A percentile compares a stretch with the other conserved stretches of the same genome.
Conservation (phyloP, 2,888 invertebrate species). For the Linnaemya vulpina region DNA sequence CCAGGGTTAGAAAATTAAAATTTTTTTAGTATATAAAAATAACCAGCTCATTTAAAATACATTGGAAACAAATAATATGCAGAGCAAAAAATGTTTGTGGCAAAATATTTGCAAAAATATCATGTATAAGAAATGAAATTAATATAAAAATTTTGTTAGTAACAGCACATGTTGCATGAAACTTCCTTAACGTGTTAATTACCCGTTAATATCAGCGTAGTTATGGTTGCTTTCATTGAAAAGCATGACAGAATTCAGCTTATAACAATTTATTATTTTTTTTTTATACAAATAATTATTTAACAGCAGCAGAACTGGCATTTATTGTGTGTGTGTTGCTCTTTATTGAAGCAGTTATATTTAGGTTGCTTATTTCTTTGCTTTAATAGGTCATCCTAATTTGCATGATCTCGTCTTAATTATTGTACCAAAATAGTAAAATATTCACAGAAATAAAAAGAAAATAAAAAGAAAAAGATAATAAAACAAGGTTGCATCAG, state of each 20-base stretch:
- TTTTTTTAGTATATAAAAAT: too few relatives aligned
- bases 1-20: too few relatives aligned
- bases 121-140: too few relatives aligned
- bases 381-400: conserved; percentile 1
- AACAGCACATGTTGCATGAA: too few relatives aligned
- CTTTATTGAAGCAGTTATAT: not conserved
- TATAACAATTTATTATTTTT: conserved; percentile 21
- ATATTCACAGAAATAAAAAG: not conserved
- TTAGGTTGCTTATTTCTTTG: conserved; percentile 26
- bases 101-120: too few relatives aligned
- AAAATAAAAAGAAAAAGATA: conserved; percentile 10
- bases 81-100: too few relatives aligned
- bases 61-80: too few relatives aligned
- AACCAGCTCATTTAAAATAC: too few relatives aligned
- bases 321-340: not conserved
- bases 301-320: not conserved
- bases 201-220: too few relatives aligned
- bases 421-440: conserved; percentile 7
- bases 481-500: not conserved
- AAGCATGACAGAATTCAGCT: conserved; percentile 2
- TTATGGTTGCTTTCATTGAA: not conserved
- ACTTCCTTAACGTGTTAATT: too few relatives aligned
- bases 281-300: not conserved
- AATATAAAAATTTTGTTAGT: too few relatives aligned
- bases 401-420: conserved; percentile 7